These are phyloP conservation scores for Gadus macrocephalus DNA, from an alignment of 2,113 vertebrate genomes.

Conservation along the genomic window DNA sequence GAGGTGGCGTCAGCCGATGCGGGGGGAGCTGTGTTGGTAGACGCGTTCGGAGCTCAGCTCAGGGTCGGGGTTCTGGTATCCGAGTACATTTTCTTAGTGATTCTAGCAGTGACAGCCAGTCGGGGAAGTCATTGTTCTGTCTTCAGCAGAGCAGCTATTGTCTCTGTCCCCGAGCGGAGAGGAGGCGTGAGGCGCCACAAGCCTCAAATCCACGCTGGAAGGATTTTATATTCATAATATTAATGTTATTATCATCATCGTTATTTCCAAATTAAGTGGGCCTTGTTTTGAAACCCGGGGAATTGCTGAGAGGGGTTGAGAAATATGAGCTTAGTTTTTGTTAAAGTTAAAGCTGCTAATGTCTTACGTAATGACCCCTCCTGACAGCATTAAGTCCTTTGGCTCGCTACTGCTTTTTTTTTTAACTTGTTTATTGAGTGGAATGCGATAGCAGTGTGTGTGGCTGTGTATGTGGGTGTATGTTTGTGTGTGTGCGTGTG, in stretches of 20 bases:
- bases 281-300: too few relatives aligned
- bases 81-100: neutral
- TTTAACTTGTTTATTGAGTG: constrained; percentile 22
- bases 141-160: constrained; percentile 1
- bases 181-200: neutral
- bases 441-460: constrained; percentile 13
- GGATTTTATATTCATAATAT: too few relatives aligned
- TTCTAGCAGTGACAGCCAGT: constrained; percentile 5
- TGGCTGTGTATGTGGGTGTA: too few relatives aligned
- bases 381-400: constrained; percentile 38
- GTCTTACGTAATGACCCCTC: constrained; percentile 33
- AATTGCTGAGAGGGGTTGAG: neutral
- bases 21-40: too few relatives aligned
- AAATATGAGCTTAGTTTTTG: constrained; percentile 5
- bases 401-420: neutral
- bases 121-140: neutral
- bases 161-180: neutral
- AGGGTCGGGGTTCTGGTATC: neutral
- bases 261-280: too few relatives aligned
- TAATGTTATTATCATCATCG: too few relatives aligned
- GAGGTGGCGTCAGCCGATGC: too few relatives aligned
- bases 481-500: too few relatives aligned
- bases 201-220: neutral
- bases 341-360: constrained; percentile 34
- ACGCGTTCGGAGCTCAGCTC: neutral